phyloP scores from a whole-genome alignment of 2,113 vertebrate genomes.

The Aegithalos caudatus region DNA sequence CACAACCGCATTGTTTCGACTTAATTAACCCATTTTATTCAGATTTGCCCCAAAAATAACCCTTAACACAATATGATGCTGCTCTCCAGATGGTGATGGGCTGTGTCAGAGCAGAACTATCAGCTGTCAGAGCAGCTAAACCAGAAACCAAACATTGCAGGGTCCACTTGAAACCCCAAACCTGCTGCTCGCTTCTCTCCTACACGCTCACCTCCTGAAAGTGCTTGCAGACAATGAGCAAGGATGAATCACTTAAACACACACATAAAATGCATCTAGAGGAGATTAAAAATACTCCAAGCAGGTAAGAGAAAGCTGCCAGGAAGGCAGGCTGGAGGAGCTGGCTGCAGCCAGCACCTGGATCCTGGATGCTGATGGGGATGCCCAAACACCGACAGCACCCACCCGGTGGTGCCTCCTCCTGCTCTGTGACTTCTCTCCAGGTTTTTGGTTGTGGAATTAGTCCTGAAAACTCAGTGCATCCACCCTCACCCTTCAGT shows the following conservation, averaged over 20 bases:
- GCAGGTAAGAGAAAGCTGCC: neutral
- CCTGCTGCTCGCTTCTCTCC: rapidly evolving
- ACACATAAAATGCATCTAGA: neutral
- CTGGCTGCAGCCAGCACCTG: neutral
- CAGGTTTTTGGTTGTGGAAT: neutral
- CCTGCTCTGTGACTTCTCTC: neutral
- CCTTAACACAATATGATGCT: neutral
- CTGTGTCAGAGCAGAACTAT: neutral
- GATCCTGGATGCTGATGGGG: neutral
- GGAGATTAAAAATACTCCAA: neutral
- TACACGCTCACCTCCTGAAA: neutral
- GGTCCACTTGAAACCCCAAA: neutral
- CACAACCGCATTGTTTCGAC: neutral
- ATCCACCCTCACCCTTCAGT: neutral
- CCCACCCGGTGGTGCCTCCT: neutral
- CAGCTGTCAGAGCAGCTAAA: neutral
- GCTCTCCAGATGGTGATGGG: neutral
- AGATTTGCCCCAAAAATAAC: constrained; percentile 34
- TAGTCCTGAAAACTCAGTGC: neutral
- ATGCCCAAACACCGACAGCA: neutral
- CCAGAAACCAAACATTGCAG: neutral
- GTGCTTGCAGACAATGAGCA: neutral
- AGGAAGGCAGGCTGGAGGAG: neutral
- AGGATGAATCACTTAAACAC: neutral
- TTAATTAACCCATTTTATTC: constrained; percentile 49